Evolutionary conservation across 2,888 invertebrate genomes (phyloP).

Genomic region (Hartigia nigra): DNA sequence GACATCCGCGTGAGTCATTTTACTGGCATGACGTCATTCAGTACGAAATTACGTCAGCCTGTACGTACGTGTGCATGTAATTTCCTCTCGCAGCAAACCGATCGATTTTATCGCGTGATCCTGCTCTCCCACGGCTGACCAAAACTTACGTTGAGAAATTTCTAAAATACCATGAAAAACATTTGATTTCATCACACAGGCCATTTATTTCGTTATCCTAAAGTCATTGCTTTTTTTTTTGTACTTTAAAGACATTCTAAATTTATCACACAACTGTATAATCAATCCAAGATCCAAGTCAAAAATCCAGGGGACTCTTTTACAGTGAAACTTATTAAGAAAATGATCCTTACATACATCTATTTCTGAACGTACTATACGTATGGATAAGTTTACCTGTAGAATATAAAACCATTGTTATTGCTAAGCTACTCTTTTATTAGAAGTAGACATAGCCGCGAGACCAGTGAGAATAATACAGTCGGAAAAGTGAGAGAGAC

Average conservation of each 20-base stretch:
- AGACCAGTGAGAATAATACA: background rate
- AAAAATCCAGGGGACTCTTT: background rate
- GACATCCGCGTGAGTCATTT: conserved; percentile 18
- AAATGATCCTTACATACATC: background rate
- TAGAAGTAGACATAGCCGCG: background rate
- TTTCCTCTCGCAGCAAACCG: background rate
- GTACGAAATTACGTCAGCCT: conserved; percentile 2
- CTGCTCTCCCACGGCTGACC: background rate
- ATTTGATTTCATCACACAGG: background rate
- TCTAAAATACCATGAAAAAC: background rate
- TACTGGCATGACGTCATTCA: conserved; percentile 20
- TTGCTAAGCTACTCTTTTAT: background rate
- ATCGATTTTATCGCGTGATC: conserved; percentile 8
- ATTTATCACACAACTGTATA: background rate
- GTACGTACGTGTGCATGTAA: background rate
- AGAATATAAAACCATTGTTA: background rate
- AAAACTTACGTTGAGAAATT: background rate
- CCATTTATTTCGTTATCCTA: background rate
- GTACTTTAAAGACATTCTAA: no score
- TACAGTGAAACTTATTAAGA: background rate
- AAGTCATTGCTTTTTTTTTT: background rate
- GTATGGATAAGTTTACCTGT: background rate
- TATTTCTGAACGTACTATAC: background rate
- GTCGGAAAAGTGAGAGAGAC: background rate
- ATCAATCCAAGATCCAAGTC: background rate